phyloP scores from a whole-genome alignment of 2,113 vertebrate genomes.

The Catharus fuscescens region DNA sequence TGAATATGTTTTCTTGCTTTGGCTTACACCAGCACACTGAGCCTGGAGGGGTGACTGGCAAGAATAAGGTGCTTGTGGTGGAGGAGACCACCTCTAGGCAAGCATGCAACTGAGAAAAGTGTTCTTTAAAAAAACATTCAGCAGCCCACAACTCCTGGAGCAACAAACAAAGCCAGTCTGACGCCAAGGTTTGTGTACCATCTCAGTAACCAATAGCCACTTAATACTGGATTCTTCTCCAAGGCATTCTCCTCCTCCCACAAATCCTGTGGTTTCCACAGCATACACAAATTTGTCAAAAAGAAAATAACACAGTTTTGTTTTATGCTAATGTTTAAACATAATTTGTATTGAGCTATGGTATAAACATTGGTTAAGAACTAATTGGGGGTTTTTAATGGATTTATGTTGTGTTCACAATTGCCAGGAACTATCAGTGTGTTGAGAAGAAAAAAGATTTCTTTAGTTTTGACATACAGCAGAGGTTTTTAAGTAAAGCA shows the following conservation, averaged over 20 bases:
- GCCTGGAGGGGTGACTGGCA: neutral
- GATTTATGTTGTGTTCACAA: neutral
- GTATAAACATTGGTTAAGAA: slow-evolving; percentile 31
- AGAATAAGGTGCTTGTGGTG: neutral
- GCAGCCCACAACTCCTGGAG: neutral
- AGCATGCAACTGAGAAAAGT: neutral
- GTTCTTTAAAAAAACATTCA: neutral
- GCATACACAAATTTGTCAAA: neutral
- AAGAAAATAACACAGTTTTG: slow-evolving; percentile 3
- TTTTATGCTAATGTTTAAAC: slow-evolving; percentile 1
- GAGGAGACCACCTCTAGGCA: neutral
- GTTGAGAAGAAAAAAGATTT: neutral
- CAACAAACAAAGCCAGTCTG: neutral
- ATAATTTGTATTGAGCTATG: slow-evolving; percentile 13
- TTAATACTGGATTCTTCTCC: neutral
- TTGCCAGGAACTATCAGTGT: neutral
- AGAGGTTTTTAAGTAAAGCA: neutral
- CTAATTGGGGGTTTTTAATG: neutral
- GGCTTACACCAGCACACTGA: fast-evolving
- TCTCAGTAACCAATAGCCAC: neutral
- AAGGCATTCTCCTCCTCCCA: neutral
- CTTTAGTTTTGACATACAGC: neutral
- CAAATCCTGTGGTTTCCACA: neutral
- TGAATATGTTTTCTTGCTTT: fast-evolving
- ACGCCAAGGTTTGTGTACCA: neutral